These are phyloP conservation scores for Frankliniella fusca DNA, from an alignment of 2,888 invertebrate genomes.

Conservation along the genomic window DNA sequence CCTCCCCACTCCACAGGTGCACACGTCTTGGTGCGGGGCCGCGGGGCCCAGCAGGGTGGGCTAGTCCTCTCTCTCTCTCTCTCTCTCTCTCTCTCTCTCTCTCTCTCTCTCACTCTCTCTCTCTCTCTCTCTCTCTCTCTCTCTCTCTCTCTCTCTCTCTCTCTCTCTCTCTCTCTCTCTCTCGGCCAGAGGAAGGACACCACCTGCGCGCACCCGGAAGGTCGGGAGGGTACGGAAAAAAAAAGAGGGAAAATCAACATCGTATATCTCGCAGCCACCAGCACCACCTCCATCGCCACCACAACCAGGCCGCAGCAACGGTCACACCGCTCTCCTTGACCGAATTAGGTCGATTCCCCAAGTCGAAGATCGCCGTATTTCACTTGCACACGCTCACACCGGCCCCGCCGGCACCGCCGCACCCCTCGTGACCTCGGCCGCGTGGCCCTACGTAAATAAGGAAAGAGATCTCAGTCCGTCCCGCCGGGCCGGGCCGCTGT, in stretches of 20 bases:
- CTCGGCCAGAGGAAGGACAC: background rate
- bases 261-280: background rate
- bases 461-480: too few relatives aligned
- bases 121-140: background rate
- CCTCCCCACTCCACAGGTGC: constrained; percentile 11
- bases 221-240: background rate
- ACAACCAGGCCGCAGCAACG: background rate
- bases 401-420: too few relatives aligned
- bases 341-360: too few relatives aligned
- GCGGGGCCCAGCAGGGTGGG: background rate
- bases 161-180: background rate
- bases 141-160: background rate
- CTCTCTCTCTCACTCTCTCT: background rate
- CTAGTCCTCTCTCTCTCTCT: too few relatives aligned
- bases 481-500: too few relatives aligned
- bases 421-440: too few relatives aligned
- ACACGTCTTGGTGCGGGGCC: background rate
- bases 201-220: background rate
- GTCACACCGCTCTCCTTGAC: too few relatives aligned
- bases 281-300: background rate
- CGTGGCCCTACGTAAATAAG: too few relatives aligned
- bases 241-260: too few relatives aligned
- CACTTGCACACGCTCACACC: too few relatives aligned
- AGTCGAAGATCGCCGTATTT: too few relatives aligned
- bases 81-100: too few relatives aligned